Evolutionary conservation across 2,113 vertebrate species (phyloP).

Genomic region (Bubo bubo): DNA sequence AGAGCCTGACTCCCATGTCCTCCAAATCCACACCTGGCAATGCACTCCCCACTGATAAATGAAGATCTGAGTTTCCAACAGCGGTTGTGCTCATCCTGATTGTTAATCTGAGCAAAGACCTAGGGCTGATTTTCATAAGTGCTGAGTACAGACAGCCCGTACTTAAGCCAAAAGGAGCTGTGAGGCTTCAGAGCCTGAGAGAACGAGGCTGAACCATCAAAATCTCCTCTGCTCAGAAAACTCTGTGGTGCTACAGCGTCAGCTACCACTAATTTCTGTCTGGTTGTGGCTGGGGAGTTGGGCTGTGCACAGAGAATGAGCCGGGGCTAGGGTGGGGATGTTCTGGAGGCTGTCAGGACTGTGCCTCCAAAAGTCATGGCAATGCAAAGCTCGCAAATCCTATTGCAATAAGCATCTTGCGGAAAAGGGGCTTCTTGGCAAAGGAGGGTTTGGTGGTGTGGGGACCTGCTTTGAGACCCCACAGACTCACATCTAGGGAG

Average conservation of each 20-base stretch:
- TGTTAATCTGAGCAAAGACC: neutral
- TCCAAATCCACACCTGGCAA: neutral
- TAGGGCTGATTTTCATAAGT: slow-evolving; percentile 58
- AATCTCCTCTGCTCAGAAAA: slow-evolving; percentile 8
- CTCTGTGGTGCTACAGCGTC: neutral
- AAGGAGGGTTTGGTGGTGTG: neutral
- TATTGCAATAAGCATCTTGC: fast-evolving
- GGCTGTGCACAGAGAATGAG: fast-evolving
- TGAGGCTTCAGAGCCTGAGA: neutral
- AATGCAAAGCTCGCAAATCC: neutral
- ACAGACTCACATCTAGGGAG: neutral
- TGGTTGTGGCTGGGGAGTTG: neutral
- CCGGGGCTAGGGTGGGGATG: fast-evolving
- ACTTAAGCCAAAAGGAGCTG: slow-evolving; percentile 32
- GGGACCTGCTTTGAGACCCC: neutral
- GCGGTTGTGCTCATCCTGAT: neutral
- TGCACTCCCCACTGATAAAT: neutral
- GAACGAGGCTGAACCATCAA: neutral
- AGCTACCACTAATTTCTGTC: neutral
- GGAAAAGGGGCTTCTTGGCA: neutral
- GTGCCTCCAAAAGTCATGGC: neutral
- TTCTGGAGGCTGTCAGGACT: neutral
- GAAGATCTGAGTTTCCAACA: slow-evolving; percentile 20
- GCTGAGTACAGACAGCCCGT: slow-evolving; percentile 46
- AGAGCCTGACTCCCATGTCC: fast-evolving